These are phyloP conservation scores for Drosophila miranda DNA, from an alignment of 1,140 invertebrate genomes.

Conservation along the genomic window DNA sequence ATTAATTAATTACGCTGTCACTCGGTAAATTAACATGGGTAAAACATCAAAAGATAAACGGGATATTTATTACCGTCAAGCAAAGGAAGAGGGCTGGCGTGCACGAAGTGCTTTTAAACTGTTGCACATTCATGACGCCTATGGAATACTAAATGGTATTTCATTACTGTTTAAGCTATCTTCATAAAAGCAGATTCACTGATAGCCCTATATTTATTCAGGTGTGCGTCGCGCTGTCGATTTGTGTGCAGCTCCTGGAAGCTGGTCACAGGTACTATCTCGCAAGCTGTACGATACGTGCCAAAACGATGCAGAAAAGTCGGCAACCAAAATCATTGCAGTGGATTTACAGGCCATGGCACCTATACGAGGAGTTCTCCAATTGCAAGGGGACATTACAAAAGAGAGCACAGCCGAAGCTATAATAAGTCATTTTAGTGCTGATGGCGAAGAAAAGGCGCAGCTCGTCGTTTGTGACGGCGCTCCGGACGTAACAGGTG, in stretches of 20 bases:
- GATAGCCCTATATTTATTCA: conserved; percentile 62
- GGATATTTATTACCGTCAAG: conserved; percentile 98
- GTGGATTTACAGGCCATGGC: conserved; percentile 99
- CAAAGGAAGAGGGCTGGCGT: conserved; percentile 99
- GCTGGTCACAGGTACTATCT: conserved; percentile 98
- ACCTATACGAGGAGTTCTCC: conserved; percentile 96
- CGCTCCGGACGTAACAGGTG: conserved; percentile 98
- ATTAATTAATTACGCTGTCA: too few relatives aligned
- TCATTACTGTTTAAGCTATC: too few relatives aligned
- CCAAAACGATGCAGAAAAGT: conserved; percentile 82
- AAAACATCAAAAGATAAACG: conserved; percentile 99
- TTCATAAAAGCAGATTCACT: too few relatives aligned
- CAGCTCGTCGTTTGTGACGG: conserved; percentile 99
- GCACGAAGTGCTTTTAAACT: conserved; percentile 99
- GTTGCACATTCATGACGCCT: conserved; percentile 98
- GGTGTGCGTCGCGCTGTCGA: conserved; percentile 97
- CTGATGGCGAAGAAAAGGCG: conserved; percentile 87
- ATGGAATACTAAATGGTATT: conserved; percentile 93
- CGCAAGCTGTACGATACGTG: conserved; percentile 87
- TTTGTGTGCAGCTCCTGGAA: conserved; percentile 98
- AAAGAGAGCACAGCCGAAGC: conserved; percentile 94
- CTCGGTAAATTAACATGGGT: conserved; percentile 88
- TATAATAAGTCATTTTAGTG: conserved; percentile 93
- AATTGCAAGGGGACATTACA: conserved; percentile 99
- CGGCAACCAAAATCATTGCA: conserved; percentile 94